Evolutionary conservation across 2,888 invertebrate genomes (phyloP).

Genomic region (Metellina segmentata): DNA sequence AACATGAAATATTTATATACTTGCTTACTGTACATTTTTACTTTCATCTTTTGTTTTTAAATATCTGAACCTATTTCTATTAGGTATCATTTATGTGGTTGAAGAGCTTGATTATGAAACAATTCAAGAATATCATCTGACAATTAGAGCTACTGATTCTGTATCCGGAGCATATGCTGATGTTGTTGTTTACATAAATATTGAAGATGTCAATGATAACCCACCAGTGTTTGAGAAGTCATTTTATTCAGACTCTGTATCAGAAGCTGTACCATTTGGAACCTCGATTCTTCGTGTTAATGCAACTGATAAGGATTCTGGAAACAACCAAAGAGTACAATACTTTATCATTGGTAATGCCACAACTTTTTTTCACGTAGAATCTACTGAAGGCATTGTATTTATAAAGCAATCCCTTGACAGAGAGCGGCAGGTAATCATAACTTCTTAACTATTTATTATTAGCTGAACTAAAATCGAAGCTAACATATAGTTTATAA

Average conservation of each 20-base stretch:
- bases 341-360: slow-evolving; percentile 85
- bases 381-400: slow-evolving; percentile 88
- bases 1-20: not conserved
- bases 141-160: slow-evolving; percentile 91
- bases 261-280: slow-evolving; percentile 81
- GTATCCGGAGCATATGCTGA: slow-evolving; percentile 90
- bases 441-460: not conserved
- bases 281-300: slow-evolving; percentile 80
- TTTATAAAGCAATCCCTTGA: slow-evolving; percentile 90
- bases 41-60: not conserved
- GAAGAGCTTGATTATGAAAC: slow-evolving; percentile 93
- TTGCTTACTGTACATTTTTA: not conserved
- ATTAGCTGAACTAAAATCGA: no score
- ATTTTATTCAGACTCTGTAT: slow-evolving; percentile 80
- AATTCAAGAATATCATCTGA: slow-evolving; percentile 88
- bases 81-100: slow-evolving; percentile 93
- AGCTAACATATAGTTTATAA: not conserved
- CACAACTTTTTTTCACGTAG: slow-evolving; percentile 88
- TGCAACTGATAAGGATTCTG: slow-evolving; percentile 79
- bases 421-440: slow-evolving; percentile 86
- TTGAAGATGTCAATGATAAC: slow-evolving; percentile 93
- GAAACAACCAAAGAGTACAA: slow-evolving; percentile 85
- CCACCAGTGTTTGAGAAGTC: slow-evolving; percentile 88
- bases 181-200: slow-evolving; percentile 85
- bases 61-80: slow-evolving; percentile 68